Percentiles rank a stretch among this genome's conserved stretches.
phyloP scores from a whole-genome alignment of 1,140 invertebrate genomes.

The Ephestia elutella region DNA sequence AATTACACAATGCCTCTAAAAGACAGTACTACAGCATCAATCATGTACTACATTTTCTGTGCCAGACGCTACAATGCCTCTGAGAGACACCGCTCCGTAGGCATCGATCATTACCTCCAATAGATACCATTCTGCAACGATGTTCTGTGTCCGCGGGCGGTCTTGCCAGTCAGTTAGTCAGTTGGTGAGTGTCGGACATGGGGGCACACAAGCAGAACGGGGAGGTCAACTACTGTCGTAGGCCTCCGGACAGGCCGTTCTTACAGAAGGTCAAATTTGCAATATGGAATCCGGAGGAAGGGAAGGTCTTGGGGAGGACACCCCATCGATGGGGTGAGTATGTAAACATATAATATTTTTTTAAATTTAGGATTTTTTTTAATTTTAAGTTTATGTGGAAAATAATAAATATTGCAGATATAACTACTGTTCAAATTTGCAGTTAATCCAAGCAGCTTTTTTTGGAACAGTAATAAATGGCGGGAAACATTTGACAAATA shows the following conservation, averaged over 20 bases:
- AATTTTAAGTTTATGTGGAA: too few relatives aligned
- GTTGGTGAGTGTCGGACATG: slow-evolving; percentile 43
- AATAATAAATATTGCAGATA: too few relatives aligned
- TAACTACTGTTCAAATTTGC: too few relatives aligned
- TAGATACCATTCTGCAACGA: neutral
- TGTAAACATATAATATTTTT: neutral
- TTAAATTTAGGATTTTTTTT: neutral
- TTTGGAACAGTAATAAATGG: too few relatives aligned
- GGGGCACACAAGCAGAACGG: slow-evolving; percentile 62
- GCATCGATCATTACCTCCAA: neutral
- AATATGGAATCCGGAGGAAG: slow-evolving; percentile 80
- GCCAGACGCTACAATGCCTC: too few relatives aligned
- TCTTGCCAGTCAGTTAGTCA: neutral
- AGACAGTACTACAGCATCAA: too few relatives aligned
- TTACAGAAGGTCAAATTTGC: slow-evolving; percentile 75
- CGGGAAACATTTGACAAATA: too few relatives aligned
- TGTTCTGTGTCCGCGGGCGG: neutral
- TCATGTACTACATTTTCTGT: too few relatives aligned
- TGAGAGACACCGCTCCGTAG: neutral
- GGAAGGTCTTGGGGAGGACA: slow-evolving; percentile 81
- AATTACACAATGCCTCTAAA: too few relatives aligned
- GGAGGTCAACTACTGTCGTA: slow-evolving; percentile 52
- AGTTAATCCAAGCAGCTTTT: too few relatives aligned
- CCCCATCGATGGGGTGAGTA: slow-evolving; percentile 83
- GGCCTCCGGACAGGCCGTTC: slow-evolving; percentile 53